These are phyloP conservation scores for Synaphobranchus kaupii DNA, from an alignment of 2,797 vertebrate species.

Conservation along the genomic window DNA sequence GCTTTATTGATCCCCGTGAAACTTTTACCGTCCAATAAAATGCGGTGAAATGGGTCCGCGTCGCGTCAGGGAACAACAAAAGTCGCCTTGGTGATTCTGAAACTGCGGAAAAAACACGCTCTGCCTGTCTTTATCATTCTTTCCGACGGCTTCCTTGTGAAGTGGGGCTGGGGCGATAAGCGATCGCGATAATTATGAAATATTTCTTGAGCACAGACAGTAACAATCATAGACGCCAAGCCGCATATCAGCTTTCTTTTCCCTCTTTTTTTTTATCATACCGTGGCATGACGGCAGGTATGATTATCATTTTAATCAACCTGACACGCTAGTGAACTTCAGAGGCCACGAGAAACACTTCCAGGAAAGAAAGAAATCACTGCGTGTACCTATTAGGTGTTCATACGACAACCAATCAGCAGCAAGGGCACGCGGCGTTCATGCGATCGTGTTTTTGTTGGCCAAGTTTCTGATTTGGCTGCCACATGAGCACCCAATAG, in stretches of 20 bases:
- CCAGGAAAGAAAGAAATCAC: too few relatives aligned
- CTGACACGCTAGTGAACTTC: too few relatives aligned
- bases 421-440: too few relatives aligned
- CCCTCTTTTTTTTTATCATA: background rate
- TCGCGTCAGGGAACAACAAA: background rate
- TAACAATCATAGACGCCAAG: background rate
- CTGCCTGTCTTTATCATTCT: background rate
- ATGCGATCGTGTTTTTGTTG: too few relatives aligned
- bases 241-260: background rate
- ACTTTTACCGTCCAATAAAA: conserved; percentile 12
- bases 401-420: too few relatives aligned
- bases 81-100: background rate
- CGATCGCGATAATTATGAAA: background rate
- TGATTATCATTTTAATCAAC: too few relatives aligned
- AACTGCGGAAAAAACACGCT: background rate
- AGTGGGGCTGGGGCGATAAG: background rate
- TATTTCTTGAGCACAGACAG: background rate
- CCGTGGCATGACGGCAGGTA: too few relatives aligned
- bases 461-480: too few relatives aligned
- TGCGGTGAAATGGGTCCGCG: background rate
- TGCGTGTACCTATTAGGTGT: too few relatives aligned
- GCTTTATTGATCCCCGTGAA: background rate
- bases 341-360: too few relatives aligned
- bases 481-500: too few relatives aligned
- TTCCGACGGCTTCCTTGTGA: background rate